Base-by-base conservation (phyloP, 2,113 vertebrate species). In the Hypanus sabinus region DNA sequence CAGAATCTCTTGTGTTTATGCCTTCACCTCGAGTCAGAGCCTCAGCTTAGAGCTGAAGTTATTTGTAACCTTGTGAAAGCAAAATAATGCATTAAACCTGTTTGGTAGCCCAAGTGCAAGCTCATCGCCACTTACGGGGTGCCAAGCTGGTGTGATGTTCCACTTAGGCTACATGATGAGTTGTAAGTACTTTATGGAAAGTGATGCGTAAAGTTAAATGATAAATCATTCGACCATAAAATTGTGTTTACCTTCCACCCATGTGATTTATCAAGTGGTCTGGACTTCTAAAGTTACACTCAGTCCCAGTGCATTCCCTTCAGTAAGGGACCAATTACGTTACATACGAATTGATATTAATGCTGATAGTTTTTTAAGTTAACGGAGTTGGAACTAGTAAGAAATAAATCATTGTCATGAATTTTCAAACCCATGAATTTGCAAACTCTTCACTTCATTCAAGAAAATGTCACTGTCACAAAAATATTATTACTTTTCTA, bases 341-440 rank as follows among this genome's bases (percentile, higher is more conserved):
- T 38, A 93, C 70, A 46, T 73, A 71, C 90, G 73, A 93, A 93
- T 93, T 93, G 90, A 93, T 71, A 93, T 93, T 93, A 93, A 93
- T 73, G 68, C 68, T 46, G 70, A 73, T 73, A 46, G 73, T 73
- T 36, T 73, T 93, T 65, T 65, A 90, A 38, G 10, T 16, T 90
- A 65, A 68, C 20, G 11, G 24, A 33, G 30, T 90, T 90, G 60
- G 60, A 90, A 62, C 85, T 14, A 90, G 60, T 65, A 60, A 68
- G 85, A 33, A 90, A 65, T 65, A 90, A 90, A 90, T 20, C 57
- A 33, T 65, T 87, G 27, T 11, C 27, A 62, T 62, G 57, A 60
- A 87, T 87, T 62, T 62, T 46, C 46, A 60, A 27, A 8, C 46
- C 27, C 0, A 60, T 60, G 81, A 85, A 57, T 27, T 8, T 57